A percentile compares a stretch with the other conserved stretches of the same genome.
These are phyloP conservation scores for Cantharis rufa DNA, from an alignment of 2,888 invertebrate species.

Conservation along the genomic window DNA sequence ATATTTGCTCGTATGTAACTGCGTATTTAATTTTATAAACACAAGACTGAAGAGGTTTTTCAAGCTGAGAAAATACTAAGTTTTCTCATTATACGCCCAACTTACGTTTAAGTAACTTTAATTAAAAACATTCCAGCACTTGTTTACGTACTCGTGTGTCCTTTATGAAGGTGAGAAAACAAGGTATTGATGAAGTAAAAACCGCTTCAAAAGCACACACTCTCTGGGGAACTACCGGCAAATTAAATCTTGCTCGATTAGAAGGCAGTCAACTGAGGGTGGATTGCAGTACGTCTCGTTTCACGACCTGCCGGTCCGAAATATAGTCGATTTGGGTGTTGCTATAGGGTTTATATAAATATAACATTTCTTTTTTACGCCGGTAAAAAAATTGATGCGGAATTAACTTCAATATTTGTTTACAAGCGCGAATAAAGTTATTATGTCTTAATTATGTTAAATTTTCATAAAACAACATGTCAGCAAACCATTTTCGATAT, in stretches of 20 bases:
- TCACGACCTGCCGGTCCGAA: constrained; percentile 49
- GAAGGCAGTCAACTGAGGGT: constrained; percentile 44
- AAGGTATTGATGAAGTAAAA: constrained; percentile 16
- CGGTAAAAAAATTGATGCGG: not conserved
- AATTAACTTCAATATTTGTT: not conserved
- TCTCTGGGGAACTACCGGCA: constrained; percentile 28
- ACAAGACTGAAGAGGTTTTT: not conserved
- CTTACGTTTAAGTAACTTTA: constrained; percentile 18
- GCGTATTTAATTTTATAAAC: not conserved
- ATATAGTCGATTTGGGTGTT: constrained; percentile 44
- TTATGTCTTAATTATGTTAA: not conserved
- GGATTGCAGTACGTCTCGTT: constrained; percentile 43
- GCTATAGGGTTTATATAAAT: constrained; percentile 6
- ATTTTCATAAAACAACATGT: not conserved
- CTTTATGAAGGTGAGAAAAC: constrained; percentile 20
- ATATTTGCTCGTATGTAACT: not conserved
- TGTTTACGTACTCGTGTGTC: constrained; percentile 12
- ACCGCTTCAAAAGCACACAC: constrained; percentile 13
- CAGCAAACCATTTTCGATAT: constrained; percentile 7
- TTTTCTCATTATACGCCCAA: constrained; percentile 19
- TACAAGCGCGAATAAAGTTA: not conserved
- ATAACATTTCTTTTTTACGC: constrained; percentile 7
- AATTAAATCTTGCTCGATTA: constrained; percentile 53
- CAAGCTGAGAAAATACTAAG: not conserved
- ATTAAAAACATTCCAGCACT: constrained; percentile 22